A percentile compares a stretch with the other conserved stretches of the same genome.
Conservation (phyloP, 2,888 invertebrate genomes). For the Cyrtodaria siliqua region DNA sequence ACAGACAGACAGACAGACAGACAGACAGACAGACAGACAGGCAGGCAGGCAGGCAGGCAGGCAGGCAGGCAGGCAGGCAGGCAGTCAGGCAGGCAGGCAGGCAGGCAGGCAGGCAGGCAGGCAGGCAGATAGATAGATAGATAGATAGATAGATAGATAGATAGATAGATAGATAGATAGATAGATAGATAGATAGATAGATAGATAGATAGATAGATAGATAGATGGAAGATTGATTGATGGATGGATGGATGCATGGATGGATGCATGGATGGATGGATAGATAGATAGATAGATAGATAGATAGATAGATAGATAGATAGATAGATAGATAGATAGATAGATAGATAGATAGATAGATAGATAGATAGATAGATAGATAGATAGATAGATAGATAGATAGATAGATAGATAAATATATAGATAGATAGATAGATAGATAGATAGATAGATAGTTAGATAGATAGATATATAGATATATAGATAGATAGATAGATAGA, state of each 20-base stretch:
- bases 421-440: too few relatives aligned
- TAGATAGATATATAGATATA: too few relatives aligned
- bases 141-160: background rate
- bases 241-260: background rate
- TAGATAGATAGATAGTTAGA: too few relatives aligned
- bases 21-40: too few relatives aligned
- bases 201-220: background rate
- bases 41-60: too few relatives aligned
- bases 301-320: constrained; percentile 10
- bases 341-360: background rate
- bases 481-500: constrained; percentile 16
- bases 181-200: constrained; percentile 16
- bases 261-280: background rate
- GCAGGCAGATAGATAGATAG: too few relatives aligned
- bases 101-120: too few relatives aligned
- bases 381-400: background rate
- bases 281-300: too few relatives aligned
- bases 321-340: constrained; percentile 14
- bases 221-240: constrained; percentile 4
- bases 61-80: too few relatives aligned
- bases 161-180: background rate
- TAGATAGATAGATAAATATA: too few relatives aligned
- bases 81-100: too few relatives aligned
- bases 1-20: too few relatives aligned
- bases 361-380: background rate